Evolutionary conservation across 1,140 invertebrate genomes (phyloP).

Genomic region (Trachelipus rathkii): DNA sequence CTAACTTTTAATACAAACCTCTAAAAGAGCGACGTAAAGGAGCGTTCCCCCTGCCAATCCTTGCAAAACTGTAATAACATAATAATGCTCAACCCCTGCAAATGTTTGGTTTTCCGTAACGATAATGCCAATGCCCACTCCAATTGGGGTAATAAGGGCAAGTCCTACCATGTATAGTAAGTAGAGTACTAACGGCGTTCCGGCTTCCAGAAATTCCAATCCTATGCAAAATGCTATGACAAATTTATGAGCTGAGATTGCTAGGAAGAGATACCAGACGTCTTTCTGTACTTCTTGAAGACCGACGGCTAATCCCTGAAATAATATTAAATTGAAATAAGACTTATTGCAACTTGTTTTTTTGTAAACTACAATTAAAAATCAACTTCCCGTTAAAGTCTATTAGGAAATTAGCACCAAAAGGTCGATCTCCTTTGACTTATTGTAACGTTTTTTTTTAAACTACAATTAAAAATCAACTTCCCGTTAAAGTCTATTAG

Average conservation of each 20-base stretch:
- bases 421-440: too few relatives aligned
- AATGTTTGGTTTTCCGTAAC: conserved; percentile 54
- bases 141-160: conserved; percentile 72
- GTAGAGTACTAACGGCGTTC: conserved; percentile 51
- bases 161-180: conserved; percentile 69
- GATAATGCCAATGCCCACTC: conserved; percentile 61
- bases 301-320: conserved; percentile 70
- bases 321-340: neutral
- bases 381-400: too few relatives aligned
- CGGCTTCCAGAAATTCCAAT: conserved; percentile 50
- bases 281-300: conserved; percentile 59
- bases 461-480: too few relatives aligned
- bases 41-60: conserved; percentile 19
- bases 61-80: conserved; percentile 20
- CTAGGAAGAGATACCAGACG: conserved; percentile 64
- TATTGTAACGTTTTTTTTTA: too few relatives aligned
- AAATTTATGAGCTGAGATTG: conserved; percentile 62
- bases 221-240: conserved; percentile 61
- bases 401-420: too few relatives aligned
- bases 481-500: too few relatives aligned
- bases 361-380: too few relatives aligned
- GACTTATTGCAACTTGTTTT: too few relatives aligned
- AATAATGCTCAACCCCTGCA: conserved; percentile 39
- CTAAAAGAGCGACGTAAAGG: conserved; percentile 26
- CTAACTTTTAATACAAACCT: conserved; percentile 11